These are phyloP conservation scores for Meganola albula DNA, from an alignment of 2,888 invertebrate genomes.

Conservation along the genomic window DNA sequence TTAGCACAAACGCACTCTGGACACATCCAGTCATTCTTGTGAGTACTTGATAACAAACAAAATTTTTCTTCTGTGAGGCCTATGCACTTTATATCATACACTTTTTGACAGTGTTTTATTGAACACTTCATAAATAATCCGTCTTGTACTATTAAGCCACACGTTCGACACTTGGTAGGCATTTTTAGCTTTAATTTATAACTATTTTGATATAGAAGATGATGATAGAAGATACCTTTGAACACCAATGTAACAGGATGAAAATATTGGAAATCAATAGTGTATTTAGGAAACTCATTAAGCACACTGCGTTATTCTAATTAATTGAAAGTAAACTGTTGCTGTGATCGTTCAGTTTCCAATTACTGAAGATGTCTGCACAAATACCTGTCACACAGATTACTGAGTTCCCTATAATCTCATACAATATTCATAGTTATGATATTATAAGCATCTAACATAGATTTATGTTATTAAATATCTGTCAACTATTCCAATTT, in stretches of 20 bases:
- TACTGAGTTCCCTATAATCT: constrained; percentile 14
- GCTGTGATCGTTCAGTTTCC: too few relatives aligned
- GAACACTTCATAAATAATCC: constrained; percentile 9
- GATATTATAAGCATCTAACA: too few relatives aligned
- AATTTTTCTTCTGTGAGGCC: constrained; percentile 5
- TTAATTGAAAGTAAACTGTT: too few relatives aligned
- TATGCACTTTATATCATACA: constrained; percentile 9
- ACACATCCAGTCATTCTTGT: constrained; percentile 8
- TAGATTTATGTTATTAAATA: too few relatives aligned
- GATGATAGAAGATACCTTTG: too few relatives aligned
- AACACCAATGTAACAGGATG: too few relatives aligned
- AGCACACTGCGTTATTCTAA: too few relatives aligned
- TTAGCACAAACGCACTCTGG: constrained; percentile 6
- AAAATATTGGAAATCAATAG: too few relatives aligned
- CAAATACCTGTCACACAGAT: too few relatives aligned
- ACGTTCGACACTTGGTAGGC: constrained; percentile 4
- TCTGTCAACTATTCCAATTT: too few relatives aligned
- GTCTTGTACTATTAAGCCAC: background rate
- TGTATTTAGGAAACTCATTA: too few relatives aligned
- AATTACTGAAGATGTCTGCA: too few relatives aligned
- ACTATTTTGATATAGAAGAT: background rate
- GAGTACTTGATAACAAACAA: constrained; percentile 1
- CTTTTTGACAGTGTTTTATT: constrained; percentile 2
- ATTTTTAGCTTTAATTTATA: background rate
- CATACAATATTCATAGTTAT: constrained; percentile 30